Evolutionary conservation across 1,140 invertebrate species (phyloP).

Genomic region (Lerema accius): DNA sequence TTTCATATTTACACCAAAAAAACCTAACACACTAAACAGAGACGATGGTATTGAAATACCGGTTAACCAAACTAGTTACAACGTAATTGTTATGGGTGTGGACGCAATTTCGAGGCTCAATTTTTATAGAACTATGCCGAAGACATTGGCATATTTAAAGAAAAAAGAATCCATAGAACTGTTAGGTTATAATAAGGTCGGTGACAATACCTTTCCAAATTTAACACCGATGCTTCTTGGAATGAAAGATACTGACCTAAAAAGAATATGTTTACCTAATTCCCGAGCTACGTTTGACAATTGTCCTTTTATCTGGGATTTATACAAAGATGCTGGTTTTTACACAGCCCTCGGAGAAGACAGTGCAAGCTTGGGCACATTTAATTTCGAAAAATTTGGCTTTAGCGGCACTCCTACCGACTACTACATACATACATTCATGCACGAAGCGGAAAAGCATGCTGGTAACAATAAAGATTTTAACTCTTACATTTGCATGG

Average conservation of each 20-base stretch:
- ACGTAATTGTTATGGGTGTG: slow-evolving; percentile 92
- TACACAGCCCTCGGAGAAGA: slow-evolving; percentile 93
- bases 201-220: slow-evolving; percentile 93
- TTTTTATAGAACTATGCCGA: slow-evolving; percentile 91
- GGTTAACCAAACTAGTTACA: slow-evolving; percentile 65
- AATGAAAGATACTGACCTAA: slow-evolving; percentile 84
- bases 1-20: slow-evolving; percentile 85
- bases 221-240: slow-evolving; percentile 89
- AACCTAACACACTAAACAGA: slow-evolving; percentile 41
- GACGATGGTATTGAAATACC: slow-evolving; percentile 39
- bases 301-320: slow-evolving; percentile 92
- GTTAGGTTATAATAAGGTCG: slow-evolving; percentile 92
- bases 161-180: slow-evolving; percentile 87
- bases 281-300: slow-evolving; percentile 78
- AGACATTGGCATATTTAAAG: slow-evolving; percentile 85
- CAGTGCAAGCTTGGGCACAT: slow-evolving; percentile 87
- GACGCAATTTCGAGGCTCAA: slow-evolving; percentile 94
- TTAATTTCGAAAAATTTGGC: slow-evolving; percentile 91
- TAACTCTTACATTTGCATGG: slow-evolving; percentile 85
- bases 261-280: slow-evolving; percentile 84
- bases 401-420: slow-evolving; percentile 91
- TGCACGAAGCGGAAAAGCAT: slow-evolving; percentile 84
- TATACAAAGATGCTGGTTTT: slow-evolving; percentile 88
- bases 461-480: slow-evolving; percentile 84
- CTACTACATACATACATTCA: slow-evolving; percentile 91